These are phyloP conservation scores for Pocota personata DNA, from an alignment of 2,888 invertebrate species.

Conservation along the genomic window DNA sequence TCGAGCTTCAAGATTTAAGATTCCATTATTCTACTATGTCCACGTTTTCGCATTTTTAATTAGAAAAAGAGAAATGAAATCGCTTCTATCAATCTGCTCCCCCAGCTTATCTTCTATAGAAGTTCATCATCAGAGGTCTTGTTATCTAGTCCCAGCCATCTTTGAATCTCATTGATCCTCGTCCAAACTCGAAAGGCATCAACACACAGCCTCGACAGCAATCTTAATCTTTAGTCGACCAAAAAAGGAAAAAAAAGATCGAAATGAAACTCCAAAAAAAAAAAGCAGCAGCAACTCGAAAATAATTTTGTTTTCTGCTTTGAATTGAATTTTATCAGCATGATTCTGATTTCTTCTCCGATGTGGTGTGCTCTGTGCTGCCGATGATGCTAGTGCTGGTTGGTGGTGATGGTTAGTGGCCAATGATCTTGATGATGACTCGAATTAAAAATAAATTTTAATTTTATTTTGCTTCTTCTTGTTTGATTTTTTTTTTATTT, in stretches of 20 bases:
- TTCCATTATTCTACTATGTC: background rate
- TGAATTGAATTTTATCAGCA: slow-evolving; percentile 62
- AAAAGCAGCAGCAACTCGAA: slow-evolving; percentile 14
- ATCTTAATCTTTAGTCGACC: slow-evolving; percentile 34
- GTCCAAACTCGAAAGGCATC: slow-evolving; percentile 33
- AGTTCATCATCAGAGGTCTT: slow-evolving; percentile 68
- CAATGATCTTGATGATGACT: slow-evolving; percentile 68
- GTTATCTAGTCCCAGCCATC: slow-evolving; percentile 60
- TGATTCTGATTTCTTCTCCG: slow-evolving; percentile 44
- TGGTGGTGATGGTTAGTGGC: slow-evolving; percentile 44
- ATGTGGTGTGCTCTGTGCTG: background rate
- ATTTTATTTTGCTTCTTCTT: slow-evolving; percentile 12
- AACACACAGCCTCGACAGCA: slow-evolving; percentile 25
- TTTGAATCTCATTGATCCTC: slow-evolving; percentile 59
- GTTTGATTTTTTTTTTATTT: slow-evolving; percentile 38
- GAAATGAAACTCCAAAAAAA: slow-evolving; percentile 11
- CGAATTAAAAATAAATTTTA: slow-evolving; percentile 59
- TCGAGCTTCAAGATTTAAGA: background rate
- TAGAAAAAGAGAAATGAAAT: slow-evolving; percentile 45
- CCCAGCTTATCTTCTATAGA: slow-evolving; percentile 49
- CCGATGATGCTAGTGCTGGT: background rate
- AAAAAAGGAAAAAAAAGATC: background rate
- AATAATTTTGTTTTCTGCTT: slow-evolving; percentile 58
- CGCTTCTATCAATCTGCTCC: slow-evolving; percentile 58
- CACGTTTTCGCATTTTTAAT: slow-evolving; percentile 46